Evolutionary conservation across 2,113 vertebrate species (phyloP).

Genomic region (Podilymbus podiceps): DNA sequence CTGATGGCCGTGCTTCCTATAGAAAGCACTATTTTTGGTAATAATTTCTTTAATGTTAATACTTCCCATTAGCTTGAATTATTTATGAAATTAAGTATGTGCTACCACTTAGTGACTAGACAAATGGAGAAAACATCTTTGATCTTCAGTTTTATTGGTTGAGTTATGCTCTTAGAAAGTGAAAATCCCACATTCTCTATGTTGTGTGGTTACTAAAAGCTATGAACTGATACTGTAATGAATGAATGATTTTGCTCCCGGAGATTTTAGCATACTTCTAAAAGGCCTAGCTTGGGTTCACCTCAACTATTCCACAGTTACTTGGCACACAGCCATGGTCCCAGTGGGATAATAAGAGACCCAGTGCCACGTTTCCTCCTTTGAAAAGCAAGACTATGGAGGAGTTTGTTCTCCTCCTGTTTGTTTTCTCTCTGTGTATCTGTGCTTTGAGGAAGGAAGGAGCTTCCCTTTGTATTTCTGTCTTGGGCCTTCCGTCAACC

Average conservation of each 20-base stretch:
- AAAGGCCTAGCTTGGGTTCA: constrained; percentile 37
- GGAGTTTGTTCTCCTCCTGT: background rate
- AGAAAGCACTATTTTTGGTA: constrained; percentile 48
- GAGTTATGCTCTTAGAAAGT: constrained; percentile 12
- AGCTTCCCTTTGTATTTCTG: background rate
- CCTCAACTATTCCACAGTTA: background rate
- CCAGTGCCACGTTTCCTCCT: background rate
- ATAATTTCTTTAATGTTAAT: constrained; percentile 74
- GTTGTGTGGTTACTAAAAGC: constrained; percentile 69
- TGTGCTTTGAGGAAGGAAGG: background rate
- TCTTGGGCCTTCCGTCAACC: background rate
- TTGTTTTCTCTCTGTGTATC: background rate
- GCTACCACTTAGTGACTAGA: constrained; percentile 64
- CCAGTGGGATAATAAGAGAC: background rate
- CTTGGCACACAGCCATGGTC: background rate
- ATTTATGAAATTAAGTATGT: constrained; percentile 73
- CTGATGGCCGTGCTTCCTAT: constrained; percentile 36
- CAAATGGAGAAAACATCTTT: constrained; percentile 63
- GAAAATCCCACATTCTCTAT: constrained; percentile 55
- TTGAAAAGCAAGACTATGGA: background rate
- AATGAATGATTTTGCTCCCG: constrained; percentile 34
- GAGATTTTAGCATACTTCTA: constrained; percentile 35
- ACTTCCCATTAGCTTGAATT: constrained; percentile 73
- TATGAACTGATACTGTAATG: background rate
- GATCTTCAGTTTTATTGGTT: constrained; percentile 57